Evolutionary conservation across 2,113 vertebrate genomes (phyloP), one percentile per base, ranked within the genome.

Genomic region (Proteles cristata): DNA sequence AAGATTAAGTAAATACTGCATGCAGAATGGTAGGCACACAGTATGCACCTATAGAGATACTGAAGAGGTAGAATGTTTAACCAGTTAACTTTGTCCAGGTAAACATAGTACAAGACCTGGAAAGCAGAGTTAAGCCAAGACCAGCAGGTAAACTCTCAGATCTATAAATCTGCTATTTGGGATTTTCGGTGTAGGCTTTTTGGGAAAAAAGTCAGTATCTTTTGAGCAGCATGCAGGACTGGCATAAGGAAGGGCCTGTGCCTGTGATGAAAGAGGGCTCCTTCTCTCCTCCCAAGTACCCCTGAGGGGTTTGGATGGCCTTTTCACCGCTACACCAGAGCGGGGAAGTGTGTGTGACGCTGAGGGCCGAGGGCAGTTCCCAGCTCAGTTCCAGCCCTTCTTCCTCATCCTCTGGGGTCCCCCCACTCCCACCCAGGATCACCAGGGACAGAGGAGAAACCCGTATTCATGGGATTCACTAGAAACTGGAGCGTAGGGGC

Each of bases 31-130:
- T 28, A 45, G 26, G 74, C 77, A 50, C 25, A 84, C 7, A 12
- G 0, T 15, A 11, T 3, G 11, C 1, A 0, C 19, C 4, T 16
- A 19, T 14, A 15, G 68, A 93, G 84, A 11, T 21, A 8, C 0
- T 3, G 5, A 84, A 83, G 83, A 61, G 16, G 11, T 26, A 39
- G 25, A 58, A 6, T 26, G 48, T 96, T 55, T 48, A 76, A 4
- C 92, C 21, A 7, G 26, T 19, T 58, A 69, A 26, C 53, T 79
- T 26, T 82, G 25, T 35, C 48, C 85, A 50, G 25, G 26, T 77
- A 35, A 48, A 68, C 17, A 5, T 69, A 39, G 35, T 21, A 17
- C 48, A 61, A 35, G 77, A 58, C 48, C 45, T 74, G 43, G 83
- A n/a, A 43, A 45, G 39, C 45, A 10, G 39, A 85, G n/a, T 45